These are phyloP conservation scores for Chloroceryle inda DNA, from an alignment of 2,797 vertebrate species.

Conservation along the genomic window DNA sequence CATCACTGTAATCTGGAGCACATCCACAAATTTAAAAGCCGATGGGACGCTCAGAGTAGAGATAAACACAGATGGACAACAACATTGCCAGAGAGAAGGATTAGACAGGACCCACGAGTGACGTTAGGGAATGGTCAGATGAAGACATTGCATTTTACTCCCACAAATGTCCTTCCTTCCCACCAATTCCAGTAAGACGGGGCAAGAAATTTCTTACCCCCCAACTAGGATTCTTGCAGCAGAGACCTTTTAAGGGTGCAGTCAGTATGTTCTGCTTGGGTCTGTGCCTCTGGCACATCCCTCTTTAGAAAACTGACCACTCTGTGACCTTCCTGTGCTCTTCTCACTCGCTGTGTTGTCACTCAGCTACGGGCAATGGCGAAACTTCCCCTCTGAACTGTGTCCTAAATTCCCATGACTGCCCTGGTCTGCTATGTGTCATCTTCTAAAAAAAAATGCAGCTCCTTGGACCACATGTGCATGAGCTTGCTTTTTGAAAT, in stretches of 20 bases:
- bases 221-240: constrained; percentile 26
- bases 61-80: constrained; percentile 73
- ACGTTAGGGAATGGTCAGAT: constrained; percentile 8
- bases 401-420: not conserved
- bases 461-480: not conserved
- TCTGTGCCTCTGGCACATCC: not conserved
- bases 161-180: not conserved
- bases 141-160: constrained; percentile 12
- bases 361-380: not conserved
- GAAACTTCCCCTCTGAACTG: constrained; percentile 28
- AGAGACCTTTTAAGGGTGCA: constrained; percentile 18
- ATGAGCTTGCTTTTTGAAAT: not conserved
- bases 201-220: constrained; percentile 44
- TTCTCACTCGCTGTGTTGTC: constrained; percentile 2
- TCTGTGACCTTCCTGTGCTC: not conserved
- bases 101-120: constrained; percentile 34
- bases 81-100: constrained; percentile 34
- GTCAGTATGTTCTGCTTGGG: not conserved
- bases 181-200: constrained; percentile 35
- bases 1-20: constrained; percentile 44
- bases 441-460: not conserved
- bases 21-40: constrained; percentile 51
- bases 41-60: constrained; percentile 9
- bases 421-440: not conserved
- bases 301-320: constrained; percentile 19